Evolutionary conservation across 2,888 invertebrate genomes (phyloP), one percentile per base, ranked within the genome.

Genomic region (Harmothoe impar): DNA sequence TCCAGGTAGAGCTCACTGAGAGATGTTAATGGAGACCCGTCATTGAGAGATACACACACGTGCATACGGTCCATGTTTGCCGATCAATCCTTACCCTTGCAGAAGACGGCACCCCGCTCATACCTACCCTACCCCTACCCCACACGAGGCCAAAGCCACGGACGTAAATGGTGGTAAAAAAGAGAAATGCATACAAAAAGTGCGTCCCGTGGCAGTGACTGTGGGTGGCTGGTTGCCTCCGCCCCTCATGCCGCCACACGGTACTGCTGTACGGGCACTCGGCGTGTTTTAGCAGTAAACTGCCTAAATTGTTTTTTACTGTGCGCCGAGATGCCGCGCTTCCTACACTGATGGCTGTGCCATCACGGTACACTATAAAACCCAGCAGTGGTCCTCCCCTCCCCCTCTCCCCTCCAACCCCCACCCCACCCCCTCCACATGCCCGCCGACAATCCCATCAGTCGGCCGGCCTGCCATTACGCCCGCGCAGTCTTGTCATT

Each of bases 401-500:
- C 62, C 1, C 15, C 31, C 17, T 25, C 77, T 17, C 1, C 25
- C 77, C 77, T 5, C 25, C 77, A 3, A 62, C 77, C 77, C 77
- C 29, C 77, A 17, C 5, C 77, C 77, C n/a, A 1, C 43, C 43
- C 20, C 85, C 25, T 7, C 85, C 85, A 0, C 52, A 17, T 10
- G 5, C 85, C 52, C 31, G 25, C 33, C 68, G 35, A 25, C 89
- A 62, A 68, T 56, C 86, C 54, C 86, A 86, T 52, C 54, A 54
- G 29, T 31, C n/a, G 86, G 52, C 62, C 35, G 20, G n/a, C 89
- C 35, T 25, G 89, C 89, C 89, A 43, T 89, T 68, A 89, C 62
- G 89, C 33, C 31, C 89, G 43, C 35, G 23, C 81, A 33, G 43
- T 81, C 81, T 81, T 81, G 81, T 81, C 81, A 81, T 81, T 81